Conservation (phyloP, 2,888 invertebrate species). For the Xylocampa areola region DNA sequence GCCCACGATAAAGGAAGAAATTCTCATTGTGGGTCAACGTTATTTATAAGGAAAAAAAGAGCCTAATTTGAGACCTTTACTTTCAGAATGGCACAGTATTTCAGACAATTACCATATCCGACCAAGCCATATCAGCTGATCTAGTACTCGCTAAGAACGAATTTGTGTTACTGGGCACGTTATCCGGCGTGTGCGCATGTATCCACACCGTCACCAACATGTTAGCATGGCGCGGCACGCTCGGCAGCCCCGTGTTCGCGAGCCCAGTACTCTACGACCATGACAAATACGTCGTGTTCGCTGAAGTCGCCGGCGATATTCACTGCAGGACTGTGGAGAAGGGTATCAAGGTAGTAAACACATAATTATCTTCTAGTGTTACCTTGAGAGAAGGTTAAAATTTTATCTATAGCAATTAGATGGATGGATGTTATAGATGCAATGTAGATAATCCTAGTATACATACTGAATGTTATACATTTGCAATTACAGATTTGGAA, state of each 20-base stretch:
- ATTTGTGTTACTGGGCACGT: constrained; percentile 86
- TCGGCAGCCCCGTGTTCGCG: constrained; percentile 91
- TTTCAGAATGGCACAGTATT: constrained; percentile 84
- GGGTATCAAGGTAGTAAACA: constrained; percentile 83
- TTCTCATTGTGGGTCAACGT: neutral
- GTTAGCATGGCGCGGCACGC: constrained; percentile 90
- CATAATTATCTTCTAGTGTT: neutral
- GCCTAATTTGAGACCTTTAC: neutral
- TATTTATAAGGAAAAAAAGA: too few relatives aligned
- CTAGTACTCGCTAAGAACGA: constrained; percentile 78
- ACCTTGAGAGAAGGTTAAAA: too few relatives aligned
- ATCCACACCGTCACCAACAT: constrained; percentile 82
- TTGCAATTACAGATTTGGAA: constrained; percentile 89
- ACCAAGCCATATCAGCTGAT: constrained; percentile 86
- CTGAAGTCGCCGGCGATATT: constrained; percentile 89
- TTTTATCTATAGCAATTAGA: too few relatives aligned
- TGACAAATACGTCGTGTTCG: constrained; percentile 88
- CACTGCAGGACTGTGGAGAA: constrained; percentile 86
- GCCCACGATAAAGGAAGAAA: too few relatives aligned
- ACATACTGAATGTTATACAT: too few relatives aligned
- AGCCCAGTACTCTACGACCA: constrained; percentile 89
- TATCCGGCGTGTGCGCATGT: constrained; percentile 90
- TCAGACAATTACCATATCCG: constrained; percentile 75
- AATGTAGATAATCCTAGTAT: neutral
- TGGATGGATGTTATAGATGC: neutral